Base-by-base conservation (phyloP, 2,113 vertebrate species). In the Hemiprocne comata region DNA sequence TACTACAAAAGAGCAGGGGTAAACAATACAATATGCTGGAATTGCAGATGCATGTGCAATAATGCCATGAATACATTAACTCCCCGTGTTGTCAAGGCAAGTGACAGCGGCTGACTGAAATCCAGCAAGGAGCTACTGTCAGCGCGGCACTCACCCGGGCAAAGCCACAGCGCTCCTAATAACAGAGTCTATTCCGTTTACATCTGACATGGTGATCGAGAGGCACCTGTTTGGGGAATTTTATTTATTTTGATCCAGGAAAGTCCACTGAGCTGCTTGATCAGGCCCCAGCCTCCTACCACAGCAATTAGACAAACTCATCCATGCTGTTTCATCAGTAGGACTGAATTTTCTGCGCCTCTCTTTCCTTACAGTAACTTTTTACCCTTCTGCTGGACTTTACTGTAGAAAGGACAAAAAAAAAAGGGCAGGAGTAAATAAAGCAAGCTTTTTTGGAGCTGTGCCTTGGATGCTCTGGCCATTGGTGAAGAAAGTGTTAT, bases 91-190 rank as follows among this genome's bases (percentile, higher is more conserved):
- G 98, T 98, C 97, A 97, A 95, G 94, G 97, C 96, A 87, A 98
- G 97, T 98, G 98, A 98, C 98, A 98, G 97, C 85, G 7, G 95
- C 97, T 97, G 97, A 97, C 95, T 98, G 97, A 98, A 94, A 97
- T 92, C 95, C 97, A 96, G 97, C 97, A 94, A 97, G 96, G 92
- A 97, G 96, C 96, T 71, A 79, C 97, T 97, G 98, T 97, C 97
- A 97, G 96, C 26, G 16, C 77, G 5, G 93, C 25, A 33, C 96
- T 96, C 60, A 62, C 95, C 93, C 6, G 17, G 97, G 96, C 93
- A 94, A 87, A 98, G 97, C 93, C 97, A 96, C 97, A 97, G 93
- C 64, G 29, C 96, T 96, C 94, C 97, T 98, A 98, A 98, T 97
- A 97, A 96, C 96, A 40, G 84, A 97, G 97, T 98, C 98, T 97